Evolutionary conservation across 2,797 vertebrate species (phyloP).

Genomic region (Saxicola maurus): DNA sequence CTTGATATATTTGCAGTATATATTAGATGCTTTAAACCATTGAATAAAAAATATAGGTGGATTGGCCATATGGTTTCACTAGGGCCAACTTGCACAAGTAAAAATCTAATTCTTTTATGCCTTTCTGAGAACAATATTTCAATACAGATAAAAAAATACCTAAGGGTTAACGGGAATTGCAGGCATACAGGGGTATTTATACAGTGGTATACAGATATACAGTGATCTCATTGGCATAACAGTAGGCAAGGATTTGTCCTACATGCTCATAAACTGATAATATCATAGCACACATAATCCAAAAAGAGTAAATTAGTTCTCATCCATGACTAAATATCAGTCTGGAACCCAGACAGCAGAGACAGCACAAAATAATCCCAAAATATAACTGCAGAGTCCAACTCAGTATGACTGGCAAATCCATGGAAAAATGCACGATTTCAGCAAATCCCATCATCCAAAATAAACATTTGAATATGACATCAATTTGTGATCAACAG

Average conservation of each 20-base stretch:
- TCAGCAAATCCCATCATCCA: constrained; percentile 20
- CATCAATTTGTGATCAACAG: constrained; percentile 42
- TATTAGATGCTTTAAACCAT: neutral
- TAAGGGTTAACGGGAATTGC: neutral
- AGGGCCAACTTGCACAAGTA: neutral
- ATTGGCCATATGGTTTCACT: neutral
- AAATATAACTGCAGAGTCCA: constrained; percentile 47
- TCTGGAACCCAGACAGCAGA: constrained; percentile 33
- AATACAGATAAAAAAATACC: neutral
- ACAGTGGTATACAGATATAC: neutral
- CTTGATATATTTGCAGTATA: neutral
- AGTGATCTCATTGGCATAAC: neutral
- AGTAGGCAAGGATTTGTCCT: neutral
- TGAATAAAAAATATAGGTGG: neutral
- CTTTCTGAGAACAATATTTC: neutral
- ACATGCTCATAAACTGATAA: neutral
- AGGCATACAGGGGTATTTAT: neutral
- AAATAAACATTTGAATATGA: constrained; percentile 50
- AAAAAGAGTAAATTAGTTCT: constrained; percentile 23
- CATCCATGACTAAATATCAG: constrained; percentile 41
- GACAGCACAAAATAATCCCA: constrained; percentile 46
- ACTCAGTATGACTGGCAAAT: constrained; percentile 34
- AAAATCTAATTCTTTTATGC: neutral
- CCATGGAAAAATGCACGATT: constrained; percentile 36
- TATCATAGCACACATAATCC: neutral